A percentile compares a stretch with the other conserved stretches of the same genome.
phyloP scores from a whole-genome alignment of 2,113 vertebrate genomes.

The Hippopotamus amphibius region DNA sequence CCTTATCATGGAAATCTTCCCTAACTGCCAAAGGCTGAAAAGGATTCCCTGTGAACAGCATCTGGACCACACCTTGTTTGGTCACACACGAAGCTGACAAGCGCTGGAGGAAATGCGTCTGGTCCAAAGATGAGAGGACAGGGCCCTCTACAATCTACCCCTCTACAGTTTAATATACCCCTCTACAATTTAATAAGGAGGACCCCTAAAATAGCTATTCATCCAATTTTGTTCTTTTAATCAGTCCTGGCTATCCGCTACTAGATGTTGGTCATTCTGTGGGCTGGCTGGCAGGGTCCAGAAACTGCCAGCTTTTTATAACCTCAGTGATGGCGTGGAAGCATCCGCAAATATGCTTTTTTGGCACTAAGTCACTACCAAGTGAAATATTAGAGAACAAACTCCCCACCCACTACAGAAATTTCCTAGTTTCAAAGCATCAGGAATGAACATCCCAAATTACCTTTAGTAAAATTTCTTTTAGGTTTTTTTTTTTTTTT shows the following conservation, averaged over 20 bases:
- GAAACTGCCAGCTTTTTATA: conserved; percentile 51
- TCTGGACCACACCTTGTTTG: conserved; percentile 70
- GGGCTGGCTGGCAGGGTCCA: conserved; percentile 34
- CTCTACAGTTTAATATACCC: neutral
- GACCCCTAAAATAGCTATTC: neutral
- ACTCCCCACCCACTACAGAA: conserved; percentile 57
- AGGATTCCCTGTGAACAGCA: neutral
- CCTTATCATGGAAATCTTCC: neutral
- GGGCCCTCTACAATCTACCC: neutral
- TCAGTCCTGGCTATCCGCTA: neutral
- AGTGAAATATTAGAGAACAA: conserved; percentile 56
- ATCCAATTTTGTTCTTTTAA: neutral
- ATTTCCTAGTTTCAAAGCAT: conserved; percentile 44
- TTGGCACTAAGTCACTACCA: conserved; percentile 26
- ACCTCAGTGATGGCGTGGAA: conserved; percentile 11
- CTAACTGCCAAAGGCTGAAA: neutral
- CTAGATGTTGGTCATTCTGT: conserved; percentile 44
- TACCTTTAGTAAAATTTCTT: conserved; percentile 46
- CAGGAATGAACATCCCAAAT: conserved; percentile 42
- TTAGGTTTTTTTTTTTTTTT: neutral
- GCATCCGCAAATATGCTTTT: conserved; percentile 41
- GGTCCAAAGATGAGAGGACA: neutral
- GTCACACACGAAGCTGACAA: conserved; percentile 36
- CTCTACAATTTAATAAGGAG: neutral
- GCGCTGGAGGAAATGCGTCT: neutral